Evolutionary conservation across 2,888 invertebrate species (phyloP).

Genomic region (Campoplex capitator): DNA sequence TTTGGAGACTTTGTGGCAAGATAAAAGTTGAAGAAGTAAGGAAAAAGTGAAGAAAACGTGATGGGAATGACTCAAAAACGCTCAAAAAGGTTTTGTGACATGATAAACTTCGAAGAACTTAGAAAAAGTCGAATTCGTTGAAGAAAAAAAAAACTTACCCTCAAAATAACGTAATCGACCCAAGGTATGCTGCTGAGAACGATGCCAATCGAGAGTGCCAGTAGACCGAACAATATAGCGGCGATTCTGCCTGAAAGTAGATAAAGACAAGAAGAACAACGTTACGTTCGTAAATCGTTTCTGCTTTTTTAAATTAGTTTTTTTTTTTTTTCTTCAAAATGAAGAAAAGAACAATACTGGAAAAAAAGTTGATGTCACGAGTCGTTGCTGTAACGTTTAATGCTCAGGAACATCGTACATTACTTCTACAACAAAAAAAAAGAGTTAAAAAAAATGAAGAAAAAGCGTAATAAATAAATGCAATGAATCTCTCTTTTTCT

Average conservation of each 20-base stretch:
- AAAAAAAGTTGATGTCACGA: constrained; percentile 22
- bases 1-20: background rate
- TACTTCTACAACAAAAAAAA: background rate
- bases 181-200: constrained; percentile 94
- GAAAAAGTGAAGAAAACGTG: background rate
- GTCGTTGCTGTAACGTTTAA: constrained; percentile 17
- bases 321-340: background rate
- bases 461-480: constrained; percentile 50
- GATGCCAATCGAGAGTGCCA: constrained; percentile 92
- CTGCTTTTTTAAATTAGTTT: background rate
- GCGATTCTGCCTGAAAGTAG: constrained; percentile 91
- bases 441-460: constrained; percentile 24
- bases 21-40: background rate
- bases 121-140: too few species aligned
- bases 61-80: background rate
- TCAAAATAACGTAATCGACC: constrained; percentile 94
- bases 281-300: background rate
- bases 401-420: constrained; percentile 9
- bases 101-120: background rate
- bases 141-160: constrained; percentile 86
- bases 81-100: background rate
- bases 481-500: constrained; percentile 35
- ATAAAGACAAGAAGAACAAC: background rate
- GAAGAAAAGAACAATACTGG: constrained; percentile 8
- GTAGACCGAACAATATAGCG: constrained; percentile 92